Evolutionary conservation across 1,140 invertebrate genomes (phyloP).

Genomic region (Bombus soroeensis): DNA sequence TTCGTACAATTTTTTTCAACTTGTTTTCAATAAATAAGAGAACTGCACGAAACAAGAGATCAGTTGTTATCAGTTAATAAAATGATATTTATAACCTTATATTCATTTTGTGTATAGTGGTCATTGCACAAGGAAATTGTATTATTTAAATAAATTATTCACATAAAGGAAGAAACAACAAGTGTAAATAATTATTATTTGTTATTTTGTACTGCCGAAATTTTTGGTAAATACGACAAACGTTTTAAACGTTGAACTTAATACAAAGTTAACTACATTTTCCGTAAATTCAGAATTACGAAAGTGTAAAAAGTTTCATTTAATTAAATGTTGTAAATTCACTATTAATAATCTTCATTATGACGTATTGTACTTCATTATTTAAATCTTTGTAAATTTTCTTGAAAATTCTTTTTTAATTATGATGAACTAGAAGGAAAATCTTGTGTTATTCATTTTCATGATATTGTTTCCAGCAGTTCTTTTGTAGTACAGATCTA

Average conservation of each 20-base stretch:
- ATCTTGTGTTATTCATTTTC: conserved; percentile 25
- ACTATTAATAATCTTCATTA: conserved; percentile 19
- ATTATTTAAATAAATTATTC: conserved; percentile 28
- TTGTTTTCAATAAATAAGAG: conserved; percentile 40
- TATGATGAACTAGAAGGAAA: conserved; percentile 1
- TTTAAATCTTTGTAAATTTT: conserved; percentile 16
- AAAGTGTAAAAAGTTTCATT: conserved; percentile 19
- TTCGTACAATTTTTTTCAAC: conserved; percentile 34
- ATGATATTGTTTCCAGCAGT: conserved; percentile 51
- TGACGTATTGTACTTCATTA: conserved; percentile 7
- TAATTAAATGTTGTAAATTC: conserved; percentile 32
- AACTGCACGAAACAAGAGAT: conserved; percentile 43
- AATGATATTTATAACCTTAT: conserved; percentile 11
- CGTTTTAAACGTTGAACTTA: conserved; percentile 30
- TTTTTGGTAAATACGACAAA: conserved; percentile 33
- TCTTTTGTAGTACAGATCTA: conserved; percentile 48
- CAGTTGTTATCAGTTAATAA: conserved; percentile 11
- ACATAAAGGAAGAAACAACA: conserved; percentile 35
- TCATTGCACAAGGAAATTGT: conserved; percentile 24
- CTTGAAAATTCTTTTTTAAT: neutral
- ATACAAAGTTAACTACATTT: conserved; percentile 17
- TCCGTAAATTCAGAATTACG: conserved; percentile 39
- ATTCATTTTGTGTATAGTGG: conserved; percentile 1
- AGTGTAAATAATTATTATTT: conserved; percentile 43
- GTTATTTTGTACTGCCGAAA: conserved; percentile 38